Evolutionary conservation across 2,888 invertebrate genomes (phyloP), one percentile per base, ranked within the genome.

Genomic region (Drosophila multiciliata): DNA sequence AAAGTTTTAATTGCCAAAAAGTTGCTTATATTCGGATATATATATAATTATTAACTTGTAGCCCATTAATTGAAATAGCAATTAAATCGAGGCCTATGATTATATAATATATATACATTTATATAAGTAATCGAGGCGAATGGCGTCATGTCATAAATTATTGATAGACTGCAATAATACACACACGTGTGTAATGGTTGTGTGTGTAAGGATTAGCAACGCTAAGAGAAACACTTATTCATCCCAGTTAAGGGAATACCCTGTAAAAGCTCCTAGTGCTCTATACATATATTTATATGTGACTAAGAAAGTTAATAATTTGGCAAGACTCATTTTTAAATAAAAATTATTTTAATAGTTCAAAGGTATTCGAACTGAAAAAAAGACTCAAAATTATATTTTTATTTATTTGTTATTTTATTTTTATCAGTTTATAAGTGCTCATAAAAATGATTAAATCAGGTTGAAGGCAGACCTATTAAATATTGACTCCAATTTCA

Each of bases 81-180:
- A 66, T 66, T 60, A 59, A 20, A 11, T 45, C 54, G 23, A 52
- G 38, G 60, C 35, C 36, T 29, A 60, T 60, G 35, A 9, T 49
- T 36, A 29, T 45, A 53, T 70, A 69, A 78, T 73, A 26, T 49
- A 26, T 49, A 80, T 72, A 87, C 68, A 75, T 78, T 78, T 79
- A 83, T 79, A 71, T 82, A 80, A 61, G 82, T 64, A 62, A 61
- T 63, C 48, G 54, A 64, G 60, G 49, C 66, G 40, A 78, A 84
- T 84, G 84, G 73, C 82, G 82, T 87, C 84, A 89, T 83, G 66
- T 63, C 20, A 87, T 84, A 78, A 89, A 84, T 83, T 81, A 89
- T 78, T 83, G 75, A 83, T 38, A 29, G 55, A 55, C 63, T 75
- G 64, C 75, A 66, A 55, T 68, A 55, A 67, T 58, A 75, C 57